A percentile compares a stretch with the other conserved stretches of the same genome.
Conservation (phyloP, 2,113 vertebrate genomes). For the Sardina pilchardus region DNA sequence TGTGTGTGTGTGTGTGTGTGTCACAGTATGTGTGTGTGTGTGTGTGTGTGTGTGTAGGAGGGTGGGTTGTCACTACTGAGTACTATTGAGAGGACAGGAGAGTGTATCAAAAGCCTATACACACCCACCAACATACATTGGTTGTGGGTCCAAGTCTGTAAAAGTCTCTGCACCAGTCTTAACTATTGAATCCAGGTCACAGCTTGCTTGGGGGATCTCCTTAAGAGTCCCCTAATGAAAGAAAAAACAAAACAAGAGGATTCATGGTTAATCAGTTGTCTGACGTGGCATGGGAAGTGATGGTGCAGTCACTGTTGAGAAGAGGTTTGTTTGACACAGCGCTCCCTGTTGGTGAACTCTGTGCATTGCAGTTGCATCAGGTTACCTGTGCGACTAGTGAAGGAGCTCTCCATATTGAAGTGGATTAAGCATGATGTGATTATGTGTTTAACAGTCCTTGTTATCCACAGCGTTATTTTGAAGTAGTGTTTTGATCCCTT, state of each 20-base stretch:
- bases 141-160: not conserved
- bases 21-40: not conserved
- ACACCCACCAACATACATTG: not conserved
- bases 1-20: not conserved
- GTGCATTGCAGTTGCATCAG: slow-evolving; percentile 40
- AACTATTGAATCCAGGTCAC: not conserved
- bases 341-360: slow-evolving; percentile 51
- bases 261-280: not conserved
- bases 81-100: not conserved
- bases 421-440: not conserved
- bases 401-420: not conserved
- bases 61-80: not conserved
- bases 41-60: not conserved
- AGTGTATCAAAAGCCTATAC: not conserved
- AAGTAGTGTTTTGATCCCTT: slow-evolving; percentile 59
- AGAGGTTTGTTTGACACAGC: slow-evolving; percentile 22
- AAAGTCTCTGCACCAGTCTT: not conserved
- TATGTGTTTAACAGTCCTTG: slow-evolving; percentile 27
- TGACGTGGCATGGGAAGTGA: not conserved
- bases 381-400: slow-evolving; percentile 31
- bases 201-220: not conserved
- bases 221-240: not conserved
- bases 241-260: not conserved
- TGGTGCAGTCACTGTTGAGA: not conserved
- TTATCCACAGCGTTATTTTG: slow-evolving; percentile 15